Evolutionary conservation across 2,113 vertebrate genomes (phyloP).

Genomic region (Gyps fulvus): DNA sequence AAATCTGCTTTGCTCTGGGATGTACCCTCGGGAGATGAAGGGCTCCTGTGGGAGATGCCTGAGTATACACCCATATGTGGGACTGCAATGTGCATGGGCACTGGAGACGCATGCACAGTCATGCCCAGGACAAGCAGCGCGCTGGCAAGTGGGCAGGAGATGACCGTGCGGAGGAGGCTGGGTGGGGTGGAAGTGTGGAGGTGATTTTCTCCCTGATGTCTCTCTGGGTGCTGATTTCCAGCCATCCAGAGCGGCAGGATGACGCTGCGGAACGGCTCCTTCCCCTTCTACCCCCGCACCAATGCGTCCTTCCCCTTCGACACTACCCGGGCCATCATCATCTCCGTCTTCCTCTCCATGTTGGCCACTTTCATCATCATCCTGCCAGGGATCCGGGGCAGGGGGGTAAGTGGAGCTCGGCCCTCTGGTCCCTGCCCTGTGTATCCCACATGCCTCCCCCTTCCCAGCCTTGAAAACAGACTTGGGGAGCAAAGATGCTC

Average conservation of each 20-base stretch:
- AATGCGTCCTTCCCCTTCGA: slow-evolving; percentile 77
- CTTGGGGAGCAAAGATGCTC: neutral
- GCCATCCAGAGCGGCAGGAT: slow-evolving; percentile 60
- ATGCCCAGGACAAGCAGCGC: rapidly evolving
- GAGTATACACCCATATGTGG: rapidly evolving
- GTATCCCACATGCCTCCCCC: neutral
- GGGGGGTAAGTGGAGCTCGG: slow-evolving; percentile 75
- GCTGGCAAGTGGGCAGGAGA: neutral
- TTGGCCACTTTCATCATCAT: slow-evolving; percentile 83
- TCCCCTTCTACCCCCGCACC: slow-evolving; percentile 85
- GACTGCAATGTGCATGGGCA: rapidly evolving
- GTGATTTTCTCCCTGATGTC: neutral
- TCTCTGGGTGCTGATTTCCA: neutral
- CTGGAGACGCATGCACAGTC: neutral
- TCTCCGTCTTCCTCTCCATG: slow-evolving; percentile 79
- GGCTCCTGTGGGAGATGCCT: rapidly evolving
- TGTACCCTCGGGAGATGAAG: neutral
- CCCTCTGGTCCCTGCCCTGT: neutral
- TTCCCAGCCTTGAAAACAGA: neutral
- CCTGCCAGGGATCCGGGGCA: slow-evolving; percentile 90
- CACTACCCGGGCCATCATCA: slow-evolving; percentile 73
- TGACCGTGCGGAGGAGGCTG: neutral
- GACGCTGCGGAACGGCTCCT: slow-evolving; percentile 87
- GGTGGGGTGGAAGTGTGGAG: neutral
- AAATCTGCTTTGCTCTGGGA: neutral